Base-by-base conservation (phyloP, 2,797 vertebrate genomes). In the Parauchenoglanis punctatus region DNA sequence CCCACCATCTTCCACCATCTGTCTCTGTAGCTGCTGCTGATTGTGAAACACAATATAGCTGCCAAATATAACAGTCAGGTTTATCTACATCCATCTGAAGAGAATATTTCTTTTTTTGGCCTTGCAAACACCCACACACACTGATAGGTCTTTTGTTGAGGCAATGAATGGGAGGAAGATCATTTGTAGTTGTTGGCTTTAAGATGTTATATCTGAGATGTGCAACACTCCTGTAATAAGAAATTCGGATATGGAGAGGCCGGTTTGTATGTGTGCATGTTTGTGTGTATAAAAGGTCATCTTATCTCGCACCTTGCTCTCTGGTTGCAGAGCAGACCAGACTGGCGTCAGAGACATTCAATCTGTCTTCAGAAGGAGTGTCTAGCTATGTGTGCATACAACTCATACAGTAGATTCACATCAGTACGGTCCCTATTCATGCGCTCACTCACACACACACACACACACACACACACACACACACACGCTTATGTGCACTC, bases 281-380 rank as follows among this genome's bases (percentile, higher is more conserved):
- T 78, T 40, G 82, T 46, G 72, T n/a, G 68, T 46, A 31, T 82
- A 85, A 85, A 89, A 94, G 93, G 93, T 94, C 93, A 95, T 93
- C 93, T 93, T 94, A 87, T 86, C 88, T 76, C 61, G 35, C 25
- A 68, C 86, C 78, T 88, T 88, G 77, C 91, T 54, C 70, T 20
- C n/a, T 20, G 25, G 46, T 18, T 73, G 70, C 85, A 87, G 67
- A 86, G 35, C 83, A 86, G 63, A 86, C 82, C 7, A 68, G 65
- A 90, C 68, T 31, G 61, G 59, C 78, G 46, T 90, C 73, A 82
- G 59, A 81, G 46, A 77, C 84, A 80, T 89, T 83, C 81, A 84
- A 63, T 63, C 65, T 86, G 82, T 75, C 86, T 87, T 89, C 80
- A 20, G 83, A 63, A 73, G 70, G 52, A 52, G 28, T 78, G 65